Conservation (phyloP, 2,888 invertebrate species). For the Uropetala carovei region DNA sequence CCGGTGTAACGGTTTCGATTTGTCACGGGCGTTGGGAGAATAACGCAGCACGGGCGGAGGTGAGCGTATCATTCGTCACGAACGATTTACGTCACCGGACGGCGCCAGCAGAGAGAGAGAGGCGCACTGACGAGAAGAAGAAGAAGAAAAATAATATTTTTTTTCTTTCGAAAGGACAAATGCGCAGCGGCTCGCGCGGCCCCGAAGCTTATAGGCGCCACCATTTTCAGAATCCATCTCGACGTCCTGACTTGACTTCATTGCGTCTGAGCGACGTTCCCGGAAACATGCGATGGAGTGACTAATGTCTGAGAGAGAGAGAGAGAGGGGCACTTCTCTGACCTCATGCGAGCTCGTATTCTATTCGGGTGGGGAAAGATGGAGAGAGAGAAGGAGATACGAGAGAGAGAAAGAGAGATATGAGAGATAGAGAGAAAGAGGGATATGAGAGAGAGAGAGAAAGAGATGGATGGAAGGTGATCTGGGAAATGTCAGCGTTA, state of each 20-base stretch:
- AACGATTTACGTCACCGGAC: background rate
- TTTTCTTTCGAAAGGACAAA: too few species aligned
- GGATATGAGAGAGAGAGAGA: background rate
- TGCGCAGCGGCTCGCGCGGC: too few species aligned
- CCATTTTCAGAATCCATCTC: too few species aligned
- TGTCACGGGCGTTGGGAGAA: background rate
- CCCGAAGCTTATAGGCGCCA: too few species aligned
- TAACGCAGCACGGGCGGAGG: too few species aligned
- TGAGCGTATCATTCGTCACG: background rate
- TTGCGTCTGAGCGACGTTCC: too few species aligned
- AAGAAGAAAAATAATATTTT: too few species aligned
- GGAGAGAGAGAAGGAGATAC: background rate
- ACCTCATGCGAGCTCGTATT: background rate
- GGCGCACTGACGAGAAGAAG: too few species aligned
- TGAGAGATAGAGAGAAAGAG: background rate
- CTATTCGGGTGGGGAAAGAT: background rate
- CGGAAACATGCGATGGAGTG: background rate
- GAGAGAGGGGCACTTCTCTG: too few species aligned
- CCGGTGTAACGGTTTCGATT: conserved; percentile 15
- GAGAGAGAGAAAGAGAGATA: background rate
- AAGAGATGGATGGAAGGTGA: background rate
- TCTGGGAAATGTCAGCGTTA: conserved; percentile 7
- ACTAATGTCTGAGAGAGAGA: background rate
- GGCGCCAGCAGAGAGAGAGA: background rate
- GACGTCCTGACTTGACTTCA: too few species aligned